phyloP scores from a whole-genome alignment of 1,140 invertebrate genomes.

The Teleogryllus occipitalis region DNA sequence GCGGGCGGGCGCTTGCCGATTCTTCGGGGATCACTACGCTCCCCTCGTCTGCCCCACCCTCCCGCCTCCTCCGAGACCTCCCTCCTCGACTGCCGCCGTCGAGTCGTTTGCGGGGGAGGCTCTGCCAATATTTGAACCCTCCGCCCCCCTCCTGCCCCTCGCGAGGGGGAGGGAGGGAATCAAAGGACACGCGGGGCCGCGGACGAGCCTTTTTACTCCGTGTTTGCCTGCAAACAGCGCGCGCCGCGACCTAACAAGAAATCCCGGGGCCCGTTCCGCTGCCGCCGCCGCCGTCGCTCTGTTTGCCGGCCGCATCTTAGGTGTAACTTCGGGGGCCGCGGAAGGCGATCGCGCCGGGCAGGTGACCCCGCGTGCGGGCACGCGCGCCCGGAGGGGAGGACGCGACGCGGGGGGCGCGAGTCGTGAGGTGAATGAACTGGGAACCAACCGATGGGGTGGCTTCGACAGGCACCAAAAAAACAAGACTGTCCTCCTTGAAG shows the following conservation, averaged over 20 bases:
- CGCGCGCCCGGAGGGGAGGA: no score
- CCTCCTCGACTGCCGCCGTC: neutral
- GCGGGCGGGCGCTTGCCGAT: neutral
- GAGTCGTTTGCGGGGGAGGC: neutral
- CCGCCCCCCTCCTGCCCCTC: no score
- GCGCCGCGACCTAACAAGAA: neutral
- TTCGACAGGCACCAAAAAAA: no score
- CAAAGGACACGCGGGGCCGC: neutral
- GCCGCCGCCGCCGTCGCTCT: neutral
- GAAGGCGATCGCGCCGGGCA: neutral
- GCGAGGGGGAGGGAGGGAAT: neutral
- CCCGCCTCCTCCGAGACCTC: neutral
- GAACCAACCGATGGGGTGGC: no score
- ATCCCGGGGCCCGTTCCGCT: neutral
- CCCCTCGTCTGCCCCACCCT: neutral
- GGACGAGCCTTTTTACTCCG: neutral
- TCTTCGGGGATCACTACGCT: neutral
- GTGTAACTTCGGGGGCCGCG: neutral
- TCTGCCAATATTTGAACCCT: slow-evolving; percentile 4
- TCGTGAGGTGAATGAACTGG: no score
- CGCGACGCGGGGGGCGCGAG: no score
- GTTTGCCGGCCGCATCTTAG: neutral
- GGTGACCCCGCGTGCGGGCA: no score
- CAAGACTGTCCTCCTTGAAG: no score
- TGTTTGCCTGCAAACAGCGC: neutral